Percentiles rank a stretch among this genome's conserved stretches.
phyloP scores from a whole-genome alignment of 2,113 vertebrate species.

The Castor canadensis region DNA sequence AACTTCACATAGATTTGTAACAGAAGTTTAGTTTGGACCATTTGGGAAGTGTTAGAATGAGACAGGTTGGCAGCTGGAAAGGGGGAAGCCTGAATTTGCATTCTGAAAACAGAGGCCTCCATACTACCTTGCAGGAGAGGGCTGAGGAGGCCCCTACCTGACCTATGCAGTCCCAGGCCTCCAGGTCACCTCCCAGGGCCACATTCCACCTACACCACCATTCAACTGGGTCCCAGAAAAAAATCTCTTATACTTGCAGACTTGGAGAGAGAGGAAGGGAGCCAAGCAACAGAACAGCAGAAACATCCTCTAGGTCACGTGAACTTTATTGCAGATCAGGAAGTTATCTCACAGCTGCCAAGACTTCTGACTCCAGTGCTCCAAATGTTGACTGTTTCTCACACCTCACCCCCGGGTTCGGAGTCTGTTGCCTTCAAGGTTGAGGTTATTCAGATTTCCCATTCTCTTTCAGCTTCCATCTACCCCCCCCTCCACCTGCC shows the following conservation, averaged over 20 bases:
- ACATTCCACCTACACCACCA: background rate
- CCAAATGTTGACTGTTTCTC: slow-evolving; percentile 58
- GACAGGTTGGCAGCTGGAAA: background rate
- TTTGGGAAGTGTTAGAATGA: background rate
- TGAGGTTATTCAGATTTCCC: slow-evolving; percentile 6
- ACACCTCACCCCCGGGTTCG: background rate
- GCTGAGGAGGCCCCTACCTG: rapidly evolving
- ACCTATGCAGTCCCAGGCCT: rapidly evolving
- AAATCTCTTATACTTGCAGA: slow-evolving; percentile 29
- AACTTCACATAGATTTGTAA: background rate
- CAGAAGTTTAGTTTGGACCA: background rate
- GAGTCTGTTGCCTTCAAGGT: slow-evolving; percentile 9
- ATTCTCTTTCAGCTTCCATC: background rate
- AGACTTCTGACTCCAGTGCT: slow-evolving; percentile 8
- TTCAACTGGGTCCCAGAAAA: background rate
- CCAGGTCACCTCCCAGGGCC: background rate
- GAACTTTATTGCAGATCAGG: slow-evolving; percentile 44
- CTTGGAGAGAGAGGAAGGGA: background rate
- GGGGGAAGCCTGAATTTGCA: background rate
- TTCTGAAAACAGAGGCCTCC: background rate
- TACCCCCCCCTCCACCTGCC: slow-evolving; percentile 49
- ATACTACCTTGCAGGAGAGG: background rate
- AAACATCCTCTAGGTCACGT: slow-evolving; percentile 42
- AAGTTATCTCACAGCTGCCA: slow-evolving; percentile 59
- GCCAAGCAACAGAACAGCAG: background rate